Evolutionary conservation across 2,113 vertebrate genomes (phyloP).

Genomic region (Oreochromis spilurus): DNA sequence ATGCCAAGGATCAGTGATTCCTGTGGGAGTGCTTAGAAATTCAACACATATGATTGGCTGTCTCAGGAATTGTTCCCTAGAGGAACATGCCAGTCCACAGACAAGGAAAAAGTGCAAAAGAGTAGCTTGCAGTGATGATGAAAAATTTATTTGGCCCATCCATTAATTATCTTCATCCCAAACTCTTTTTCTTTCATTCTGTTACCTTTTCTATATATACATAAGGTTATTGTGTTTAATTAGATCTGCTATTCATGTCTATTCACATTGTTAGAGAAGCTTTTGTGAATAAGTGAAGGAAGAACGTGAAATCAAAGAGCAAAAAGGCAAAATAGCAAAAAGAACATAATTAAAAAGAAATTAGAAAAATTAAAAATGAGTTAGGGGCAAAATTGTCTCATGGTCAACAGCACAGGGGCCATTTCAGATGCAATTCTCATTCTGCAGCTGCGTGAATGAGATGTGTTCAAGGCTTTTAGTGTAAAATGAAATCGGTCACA

Average conservation of each 20-base stretch:
- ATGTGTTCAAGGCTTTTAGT: slow-evolving; percentile 43
- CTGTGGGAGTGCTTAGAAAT: slow-evolving; percentile 2
- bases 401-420: slow-evolving; percentile 14
- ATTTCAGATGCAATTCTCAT: slow-evolving; percentile 25
- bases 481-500: slow-evolving; percentile 53
- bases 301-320: neutral
- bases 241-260: neutral
- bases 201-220: neutral
- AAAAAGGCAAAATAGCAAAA: neutral
- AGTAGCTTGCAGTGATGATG: neutral
- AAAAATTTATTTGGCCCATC: neutral
- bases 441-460: slow-evolving; percentile 29
- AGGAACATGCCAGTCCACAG: slow-evolving; percentile 16
- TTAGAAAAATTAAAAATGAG: neutral
- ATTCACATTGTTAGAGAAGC: neutral
- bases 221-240: neutral
- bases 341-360: neutral
- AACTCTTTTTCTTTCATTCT: neutral
- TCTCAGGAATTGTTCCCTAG: slow-evolving; percentile 1
- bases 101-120: neutral
- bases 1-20: neutral
- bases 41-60: slow-evolving; percentile 23
- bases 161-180: neutral
- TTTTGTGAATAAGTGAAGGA: neutral
- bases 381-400: neutral